phyloP scores from a whole-genome alignment of 2,888 invertebrate species.

The Heteropelma amictum region DNA sequence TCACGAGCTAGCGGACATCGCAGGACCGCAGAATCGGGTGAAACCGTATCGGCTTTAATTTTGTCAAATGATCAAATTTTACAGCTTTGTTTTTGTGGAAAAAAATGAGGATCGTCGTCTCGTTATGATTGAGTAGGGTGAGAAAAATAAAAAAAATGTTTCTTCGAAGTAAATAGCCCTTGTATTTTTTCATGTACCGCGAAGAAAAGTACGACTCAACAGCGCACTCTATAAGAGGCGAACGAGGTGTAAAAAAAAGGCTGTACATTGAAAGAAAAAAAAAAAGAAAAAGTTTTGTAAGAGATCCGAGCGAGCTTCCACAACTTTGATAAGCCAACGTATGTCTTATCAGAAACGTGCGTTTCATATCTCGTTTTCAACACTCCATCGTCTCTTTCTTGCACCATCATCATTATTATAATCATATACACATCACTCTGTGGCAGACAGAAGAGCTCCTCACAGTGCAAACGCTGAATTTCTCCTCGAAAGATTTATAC shows the following conservation, averaged over 20 bases:
- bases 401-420: neutral
- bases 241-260: slow-evolving; percentile 24
- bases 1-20: slow-evolving; percentile 38
- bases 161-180: too few relatives aligned
- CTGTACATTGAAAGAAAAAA: slow-evolving; percentile 5
- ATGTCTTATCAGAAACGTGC: slow-evolving; percentile 44
- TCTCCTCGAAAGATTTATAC: neutral
- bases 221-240: neutral
- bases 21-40: slow-evolving; percentile 22
- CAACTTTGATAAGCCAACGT: slow-evolving; percentile 39
- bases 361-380: slow-evolving; percentile 40
- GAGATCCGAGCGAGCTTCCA: slow-evolving; percentile 25
- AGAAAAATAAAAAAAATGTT: too few relatives aligned
- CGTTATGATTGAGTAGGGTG: too few relatives aligned
- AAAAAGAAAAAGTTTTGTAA: neutral
- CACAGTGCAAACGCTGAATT: neutral
- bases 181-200: neutral
- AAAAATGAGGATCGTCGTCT: neutral
- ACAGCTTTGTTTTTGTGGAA: neutral
- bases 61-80: neutral
- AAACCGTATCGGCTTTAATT: slow-evolving; percentile 27
- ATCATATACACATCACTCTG: neutral
- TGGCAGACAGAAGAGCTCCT: neutral
- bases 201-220: neutral
- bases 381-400: neutral